phyloP scores from a whole-genome alignment of 2,888 invertebrate genomes.

The Plagiodera versicolora region DNA sequence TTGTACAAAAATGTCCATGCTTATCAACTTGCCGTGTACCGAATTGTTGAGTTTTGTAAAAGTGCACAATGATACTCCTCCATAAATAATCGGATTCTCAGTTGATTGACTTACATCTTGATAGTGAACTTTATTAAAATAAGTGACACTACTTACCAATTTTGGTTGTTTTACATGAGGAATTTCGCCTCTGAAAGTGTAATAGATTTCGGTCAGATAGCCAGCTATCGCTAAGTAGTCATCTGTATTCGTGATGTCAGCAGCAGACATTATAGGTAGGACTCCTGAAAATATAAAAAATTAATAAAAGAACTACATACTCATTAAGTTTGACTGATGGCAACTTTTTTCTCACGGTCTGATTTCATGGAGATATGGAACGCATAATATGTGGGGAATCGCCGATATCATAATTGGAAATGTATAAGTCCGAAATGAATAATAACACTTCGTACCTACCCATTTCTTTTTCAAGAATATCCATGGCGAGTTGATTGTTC shows the following conservation, averaged over 20 bases:
- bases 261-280: constrained; percentile 71
- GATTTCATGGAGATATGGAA: too few relatives aligned
- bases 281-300: constrained; percentile 57
- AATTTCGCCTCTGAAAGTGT: constrained; percentile 88
- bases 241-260: constrained; percentile 72
- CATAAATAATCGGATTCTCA: too few relatives aligned
- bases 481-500: constrained; percentile 83
- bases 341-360: too few relatives aligned
- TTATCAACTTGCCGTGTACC: too few relatives aligned
- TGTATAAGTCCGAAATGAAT: too few relatives aligned
- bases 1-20: too few relatives aligned
- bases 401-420: too few relatives aligned
- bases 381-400: too few relatives aligned
- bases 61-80: too few relatives aligned
- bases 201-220: constrained; percentile 87
- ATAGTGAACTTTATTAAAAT: too few relatives aligned
- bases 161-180: constrained; percentile 78
- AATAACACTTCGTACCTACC: constrained; percentile 56
- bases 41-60: too few relatives aligned
- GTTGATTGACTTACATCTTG: too few relatives aligned
- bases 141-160: constrained; percentile 64
- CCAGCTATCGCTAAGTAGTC: constrained; percentile 77
- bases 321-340: constrained; percentile 5
- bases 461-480: constrained; percentile 81
- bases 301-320: not conserved